phyloP scores from a whole-genome alignment of 2,113 vertebrate species.

The Lepus timidus region DNA sequence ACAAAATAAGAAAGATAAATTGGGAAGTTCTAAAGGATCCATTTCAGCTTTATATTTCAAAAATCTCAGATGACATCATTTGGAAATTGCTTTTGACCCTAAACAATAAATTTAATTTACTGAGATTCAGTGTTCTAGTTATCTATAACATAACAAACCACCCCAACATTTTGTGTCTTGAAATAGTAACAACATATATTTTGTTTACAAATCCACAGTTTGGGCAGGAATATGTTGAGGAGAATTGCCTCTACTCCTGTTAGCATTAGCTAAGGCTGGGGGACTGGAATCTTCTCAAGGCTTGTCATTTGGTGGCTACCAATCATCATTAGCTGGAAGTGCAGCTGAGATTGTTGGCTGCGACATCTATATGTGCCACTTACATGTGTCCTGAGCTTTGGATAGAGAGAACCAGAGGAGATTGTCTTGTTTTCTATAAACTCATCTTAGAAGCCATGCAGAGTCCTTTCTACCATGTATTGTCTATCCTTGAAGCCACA shows the following conservation, averaged over 20 bases:
- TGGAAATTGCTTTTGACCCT: conserved; percentile 25
- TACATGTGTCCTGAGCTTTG: neutral
- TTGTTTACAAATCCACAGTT: neutral
- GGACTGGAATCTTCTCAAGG: neutral
- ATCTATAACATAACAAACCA: neutral
- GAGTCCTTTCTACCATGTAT: neutral
- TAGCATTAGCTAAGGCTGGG: neutral
- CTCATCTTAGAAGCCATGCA: neutral
- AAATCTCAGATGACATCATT: conserved; percentile 4
- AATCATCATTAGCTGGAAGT: neutral
- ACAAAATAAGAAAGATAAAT: conserved; percentile 17
- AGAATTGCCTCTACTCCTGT: neutral
- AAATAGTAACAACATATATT: neutral
- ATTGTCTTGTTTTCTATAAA: neutral
- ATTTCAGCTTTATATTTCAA: conserved; percentile 26
- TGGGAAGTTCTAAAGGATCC: neutral
- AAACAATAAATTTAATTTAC: conserved; percentile 18
- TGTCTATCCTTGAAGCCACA: neutral
- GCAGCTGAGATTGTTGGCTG: neutral
- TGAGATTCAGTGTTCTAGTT: neutral
- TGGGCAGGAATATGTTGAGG: neutral
- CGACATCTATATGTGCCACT: neutral
- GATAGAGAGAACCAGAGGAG: neutral
- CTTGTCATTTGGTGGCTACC: neutral
- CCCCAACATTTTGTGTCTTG: neutral